Percentiles rank a stretch among this genome's conserved stretches.
Evolutionary conservation across 2,113 vertebrate species (phyloP).

Genomic region (Prinia subflava): DNA sequence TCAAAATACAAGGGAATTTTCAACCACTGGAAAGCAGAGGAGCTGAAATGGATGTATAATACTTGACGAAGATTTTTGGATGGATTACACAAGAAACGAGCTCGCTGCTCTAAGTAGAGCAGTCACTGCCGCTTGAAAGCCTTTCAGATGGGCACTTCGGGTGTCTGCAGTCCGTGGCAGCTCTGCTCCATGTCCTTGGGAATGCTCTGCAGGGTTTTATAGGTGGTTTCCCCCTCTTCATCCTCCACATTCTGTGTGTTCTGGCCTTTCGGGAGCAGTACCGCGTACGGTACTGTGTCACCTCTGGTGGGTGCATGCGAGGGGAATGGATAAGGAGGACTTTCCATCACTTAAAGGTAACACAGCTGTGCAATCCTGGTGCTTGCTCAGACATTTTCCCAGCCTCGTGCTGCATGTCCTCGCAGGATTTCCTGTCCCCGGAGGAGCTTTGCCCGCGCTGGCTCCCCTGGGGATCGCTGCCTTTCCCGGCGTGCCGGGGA

Average conservation of each 20-base stretch:
- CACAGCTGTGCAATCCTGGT: accelerated
- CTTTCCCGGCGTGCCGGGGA: neutral
- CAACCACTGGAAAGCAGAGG: neutral
- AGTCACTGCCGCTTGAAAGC: accelerated
- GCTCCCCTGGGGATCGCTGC: neutral
- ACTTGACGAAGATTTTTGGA: neutral
- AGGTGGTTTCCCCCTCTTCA: neutral
- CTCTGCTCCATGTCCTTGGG: neutral
- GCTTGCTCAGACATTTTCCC: neutral
- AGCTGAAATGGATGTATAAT: neutral
- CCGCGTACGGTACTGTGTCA: accelerated
- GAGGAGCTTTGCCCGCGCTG: accelerated
- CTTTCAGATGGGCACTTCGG: accelerated
- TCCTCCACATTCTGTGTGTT: too few relatives aligned
- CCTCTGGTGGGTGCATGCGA: accelerated
- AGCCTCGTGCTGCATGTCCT: neutral
- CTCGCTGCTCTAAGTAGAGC: neutral
- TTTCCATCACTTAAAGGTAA: neutral
- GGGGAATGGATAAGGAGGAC: accelerated
- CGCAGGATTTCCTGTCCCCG: too few relatives aligned
- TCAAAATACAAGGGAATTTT: neutral
- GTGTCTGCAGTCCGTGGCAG: neutral
- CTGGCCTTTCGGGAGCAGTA: neutral
- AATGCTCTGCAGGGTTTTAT: accelerated
- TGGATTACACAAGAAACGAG: neutral